Conservation (phyloP, 2,888 invertebrate genomes). For the Liposcelis brunnea region DNA sequence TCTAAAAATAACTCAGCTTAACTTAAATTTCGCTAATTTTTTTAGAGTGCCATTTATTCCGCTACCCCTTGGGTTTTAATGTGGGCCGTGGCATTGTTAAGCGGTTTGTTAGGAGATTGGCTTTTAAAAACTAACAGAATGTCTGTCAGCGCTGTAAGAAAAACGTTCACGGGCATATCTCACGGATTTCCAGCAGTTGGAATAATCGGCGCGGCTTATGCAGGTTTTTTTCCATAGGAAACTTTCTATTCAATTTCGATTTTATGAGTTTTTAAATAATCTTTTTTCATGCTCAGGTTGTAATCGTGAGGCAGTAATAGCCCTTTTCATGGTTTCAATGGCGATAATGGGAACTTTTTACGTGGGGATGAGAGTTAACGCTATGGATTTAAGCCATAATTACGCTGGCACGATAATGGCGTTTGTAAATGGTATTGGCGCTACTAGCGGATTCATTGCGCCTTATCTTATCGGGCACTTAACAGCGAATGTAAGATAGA, state of each 20-base stretch:
- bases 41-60: slow-evolving; percentile 42
- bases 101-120: slow-evolving; percentile 52
- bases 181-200: slow-evolving; percentile 49
- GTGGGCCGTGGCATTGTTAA: slow-evolving; percentile 45
- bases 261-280: too few species aligned
- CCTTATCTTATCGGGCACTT: slow-evolving; percentile 41
- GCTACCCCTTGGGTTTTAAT: slow-evolving; percentile 49
- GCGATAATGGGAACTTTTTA: slow-evolving; percentile 52
- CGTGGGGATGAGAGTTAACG: slow-evolving; percentile 52
- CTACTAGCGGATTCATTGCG: slow-evolving; percentile 40
- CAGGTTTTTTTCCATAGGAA: too few species aligned
- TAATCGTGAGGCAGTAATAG: slow-evolving; percentile 39
- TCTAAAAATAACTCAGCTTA: too few species aligned
- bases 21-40: too few species aligned
- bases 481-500: slow-evolving; percentile 33
- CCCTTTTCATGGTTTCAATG: slow-evolving; percentile 47
- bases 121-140: slow-evolving; percentile 26
- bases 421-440: slow-evolving; percentile 42
- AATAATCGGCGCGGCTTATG: slow-evolving; percentile 49
- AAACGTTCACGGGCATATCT: slow-evolving; percentile 36
- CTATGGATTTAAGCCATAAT: slow-evolving; percentile 46
- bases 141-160: slow-evolving; percentile 27
- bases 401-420: slow-evolving; percentile 47
- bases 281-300: too few species aligned
- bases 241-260: too few species aligned